phyloP scores from a whole-genome alignment of 1,140 invertebrate species.

The Augochlora pura region DNA sequence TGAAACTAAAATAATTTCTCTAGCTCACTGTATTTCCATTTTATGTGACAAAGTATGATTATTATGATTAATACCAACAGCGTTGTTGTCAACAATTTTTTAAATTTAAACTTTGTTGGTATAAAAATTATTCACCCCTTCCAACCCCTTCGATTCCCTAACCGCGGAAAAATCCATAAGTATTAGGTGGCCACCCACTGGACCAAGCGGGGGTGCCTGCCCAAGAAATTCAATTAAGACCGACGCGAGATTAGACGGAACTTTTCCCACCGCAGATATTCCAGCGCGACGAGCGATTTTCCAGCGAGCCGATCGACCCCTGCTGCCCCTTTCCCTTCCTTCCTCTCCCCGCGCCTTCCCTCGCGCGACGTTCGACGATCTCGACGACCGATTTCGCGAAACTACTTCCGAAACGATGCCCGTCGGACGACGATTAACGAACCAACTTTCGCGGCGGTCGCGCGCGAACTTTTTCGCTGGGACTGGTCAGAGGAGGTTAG shows the following conservation, averaged over 20 bases:
- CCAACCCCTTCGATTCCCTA: background rate
- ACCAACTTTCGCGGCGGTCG: slow-evolving; percentile 16
- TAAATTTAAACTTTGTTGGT: too few species aligned
- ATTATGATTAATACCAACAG: too few species aligned
- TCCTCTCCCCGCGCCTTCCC: too few species aligned
- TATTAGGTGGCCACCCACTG: slow-evolving; percentile 16
- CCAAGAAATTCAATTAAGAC: slow-evolving; percentile 65
- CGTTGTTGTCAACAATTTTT: too few species aligned
- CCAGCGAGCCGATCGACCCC: slow-evolving; percentile 10
- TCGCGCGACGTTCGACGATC: slow-evolving; percentile 21
- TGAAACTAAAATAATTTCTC: too few species aligned
- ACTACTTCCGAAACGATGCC: slow-evolving; percentile 21
- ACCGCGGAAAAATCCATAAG: slow-evolving; percentile 36
- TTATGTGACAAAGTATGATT: too few species aligned
- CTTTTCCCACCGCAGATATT: slow-evolving; percentile 53
- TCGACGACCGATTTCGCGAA: slow-evolving; percentile 35
- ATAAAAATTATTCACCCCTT: background rate
- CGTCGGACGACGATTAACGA: slow-evolving; percentile 46
- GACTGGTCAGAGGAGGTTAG: too few species aligned
- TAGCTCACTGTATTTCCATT: too few species aligned
- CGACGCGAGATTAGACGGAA: slow-evolving; percentile 56
- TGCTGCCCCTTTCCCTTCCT: too few species aligned
- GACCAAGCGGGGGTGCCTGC: too few species aligned
- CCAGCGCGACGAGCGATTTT: slow-evolving; percentile 11
- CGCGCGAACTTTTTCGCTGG: slow-evolving; percentile 38